phyloP scores from a whole-genome alignment of 2,888 invertebrate genomes.

The Synanthedon vespiformis region DNA sequence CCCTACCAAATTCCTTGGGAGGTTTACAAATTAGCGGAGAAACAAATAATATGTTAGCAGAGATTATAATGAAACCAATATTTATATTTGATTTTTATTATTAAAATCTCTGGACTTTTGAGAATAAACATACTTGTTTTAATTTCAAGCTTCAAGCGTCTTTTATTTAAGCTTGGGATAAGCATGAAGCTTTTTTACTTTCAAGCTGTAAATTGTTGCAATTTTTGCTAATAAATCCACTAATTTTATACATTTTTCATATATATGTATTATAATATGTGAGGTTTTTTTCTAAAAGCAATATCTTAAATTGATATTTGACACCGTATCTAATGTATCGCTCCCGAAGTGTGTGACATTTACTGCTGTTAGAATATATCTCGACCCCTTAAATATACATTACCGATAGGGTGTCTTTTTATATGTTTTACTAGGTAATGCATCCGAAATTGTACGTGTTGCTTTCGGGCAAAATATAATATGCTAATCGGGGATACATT shows the following conservation, averaged over 20 bases:
- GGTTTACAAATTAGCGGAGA: too few relatives aligned
- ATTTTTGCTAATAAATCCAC: too few relatives aligned
- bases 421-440: neutral
- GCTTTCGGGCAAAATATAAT: neutral
- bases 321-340: conserved; percentile 24
- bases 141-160: too few relatives aligned
- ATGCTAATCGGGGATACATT: neutral
- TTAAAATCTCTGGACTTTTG: too few relatives aligned
- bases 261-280: conserved; percentile 8
- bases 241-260: too few relatives aligned
- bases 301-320: conserved; percentile 52
- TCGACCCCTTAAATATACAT: conserved; percentile 5
- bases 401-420: conserved; percentile 1
- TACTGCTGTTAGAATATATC: conserved; percentile 3
- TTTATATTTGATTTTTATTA: too few relatives aligned
- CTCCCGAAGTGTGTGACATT: conserved; percentile 4
- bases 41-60: too few relatives aligned
- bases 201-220: conserved; percentile 5
- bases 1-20: too few relatives aligned
- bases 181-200: neutral
- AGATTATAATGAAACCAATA: too few relatives aligned
- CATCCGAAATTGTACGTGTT: conserved; percentile 5
- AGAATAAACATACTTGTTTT: too few relatives aligned
- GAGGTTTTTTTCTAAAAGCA: conserved; percentile 19
- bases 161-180: too few relatives aligned